Evolutionary conservation across 2,113 vertebrate species (phyloP).

Genomic region (Cololabis saira): DNA sequence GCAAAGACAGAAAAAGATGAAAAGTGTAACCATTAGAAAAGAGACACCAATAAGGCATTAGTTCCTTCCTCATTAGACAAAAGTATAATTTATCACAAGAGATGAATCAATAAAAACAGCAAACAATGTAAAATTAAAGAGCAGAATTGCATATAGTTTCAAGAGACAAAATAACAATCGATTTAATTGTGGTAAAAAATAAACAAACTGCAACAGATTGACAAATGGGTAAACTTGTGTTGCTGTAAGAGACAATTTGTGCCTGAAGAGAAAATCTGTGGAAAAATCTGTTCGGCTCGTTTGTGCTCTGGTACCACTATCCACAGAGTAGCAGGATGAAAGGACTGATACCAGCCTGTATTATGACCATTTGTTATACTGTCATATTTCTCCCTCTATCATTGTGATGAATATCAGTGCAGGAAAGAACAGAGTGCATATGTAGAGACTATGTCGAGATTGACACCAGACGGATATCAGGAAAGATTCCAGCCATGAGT

Average conservation of each 20-base stretch:
- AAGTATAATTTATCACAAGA: conserved; percentile 8
- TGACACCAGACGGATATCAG: conserved; percentile 6
- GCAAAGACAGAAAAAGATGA: not conserved
- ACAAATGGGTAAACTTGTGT: not conserved
- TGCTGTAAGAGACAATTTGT: conserved; percentile 4
- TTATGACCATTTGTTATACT: conserved; percentile 33
- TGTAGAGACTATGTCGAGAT: conserved; percentile 2
- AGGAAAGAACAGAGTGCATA: not conserved
- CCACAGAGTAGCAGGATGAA: conserved; percentile 35
- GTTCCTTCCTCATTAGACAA: not conserved
- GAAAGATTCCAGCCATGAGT: not conserved
- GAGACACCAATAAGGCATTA: not conserved
- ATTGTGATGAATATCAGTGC: conserved; percentile 21
- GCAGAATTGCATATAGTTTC: not conserved
- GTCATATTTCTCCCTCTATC: not conserved
- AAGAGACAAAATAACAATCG: not conserved
- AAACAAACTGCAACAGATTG: not conserved
- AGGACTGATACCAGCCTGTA: not conserved
- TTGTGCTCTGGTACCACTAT: conserved; percentile 11
- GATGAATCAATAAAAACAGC: conserved; percentile 6
- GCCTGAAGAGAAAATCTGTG: conserved; percentile 12
- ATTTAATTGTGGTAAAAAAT: not conserved
- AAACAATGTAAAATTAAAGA: not conserved
- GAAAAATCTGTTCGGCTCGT: conserved; percentile 26
- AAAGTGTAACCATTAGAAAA: not conserved